Evolutionary conservation across 2,888 invertebrate genomes (phyloP), one percentile per base, ranked within the genome.

Genomic region (Troides aeacus): DNA sequence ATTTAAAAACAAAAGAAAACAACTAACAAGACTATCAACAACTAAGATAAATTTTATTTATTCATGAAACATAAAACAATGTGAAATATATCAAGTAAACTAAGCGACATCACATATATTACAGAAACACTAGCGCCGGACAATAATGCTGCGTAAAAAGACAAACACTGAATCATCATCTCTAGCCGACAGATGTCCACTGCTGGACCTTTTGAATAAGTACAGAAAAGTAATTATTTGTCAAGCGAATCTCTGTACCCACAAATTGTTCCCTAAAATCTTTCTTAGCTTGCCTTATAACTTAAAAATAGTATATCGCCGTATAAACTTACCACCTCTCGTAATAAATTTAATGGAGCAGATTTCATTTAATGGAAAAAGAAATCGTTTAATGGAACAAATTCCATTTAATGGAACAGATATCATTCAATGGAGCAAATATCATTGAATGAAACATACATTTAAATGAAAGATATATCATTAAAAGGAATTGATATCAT

Each of bases 181-280:
- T 46, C 4, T 4, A 46, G 15, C 46, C 12, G 46, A 46, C 4
- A 17, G 46, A 46, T 1, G 46, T 46, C 46, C 46, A 46, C 12
- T 46, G 46, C 12, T 12, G 46, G 15, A 46, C 46, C 15, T 46
- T 53, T 53, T 6, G 4, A 53, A n/a, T 53, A n/a, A 53, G n/a
- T 53, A 53, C 18, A 53, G 6, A n/a, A 5, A 4, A 53, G 53
- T 53, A 53, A n/a, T 53, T 7, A 53, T 8, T 58, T 7, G 12
- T 23, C 57, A 23, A 6, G n/a, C 23, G 24, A 23, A 58, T 8
- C 7, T 10, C 23, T 58, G 7, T 18, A 57, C 23, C 12, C 57
- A 58, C 12, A 24, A 58, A 58, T 58, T 58, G 57, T 58, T 58
- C 23, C 57, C 57, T 12, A 58, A 58, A 58, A 23, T 23, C 12